These are phyloP conservation scores for Bubalus kerabau DNA, from an alignment of 2,113 vertebrate genomes.

Conservation along the genomic window DNA sequence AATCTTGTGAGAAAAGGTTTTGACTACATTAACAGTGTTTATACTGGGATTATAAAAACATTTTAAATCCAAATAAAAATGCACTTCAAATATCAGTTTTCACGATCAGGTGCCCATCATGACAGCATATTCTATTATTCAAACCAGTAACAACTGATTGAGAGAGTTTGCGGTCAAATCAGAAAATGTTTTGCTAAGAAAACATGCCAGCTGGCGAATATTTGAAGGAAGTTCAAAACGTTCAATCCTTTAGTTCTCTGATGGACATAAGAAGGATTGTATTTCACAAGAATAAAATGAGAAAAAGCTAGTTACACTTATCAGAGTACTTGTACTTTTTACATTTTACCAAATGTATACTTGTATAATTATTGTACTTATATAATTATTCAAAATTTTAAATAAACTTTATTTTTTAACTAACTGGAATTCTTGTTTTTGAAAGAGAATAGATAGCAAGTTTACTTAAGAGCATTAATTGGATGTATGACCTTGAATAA, in stretches of 20 bases:
- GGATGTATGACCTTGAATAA: not conserved
- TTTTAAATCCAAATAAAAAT: constrained; percentile 77
- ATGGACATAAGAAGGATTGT: constrained; percentile 46
- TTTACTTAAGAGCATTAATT: not conserved
- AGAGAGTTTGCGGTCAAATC: constrained; percentile 67
- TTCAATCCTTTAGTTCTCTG: constrained; percentile 61
- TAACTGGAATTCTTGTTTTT: not conserved
- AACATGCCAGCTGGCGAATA: constrained; percentile 67
- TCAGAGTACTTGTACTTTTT: constrained; percentile 11
- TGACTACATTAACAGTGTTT: constrained; percentile 70
- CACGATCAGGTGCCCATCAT: constrained; percentile 70
- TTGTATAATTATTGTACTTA: constrained; percentile 6
- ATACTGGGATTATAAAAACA: constrained; percentile 73
- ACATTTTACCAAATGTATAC: not conserved
- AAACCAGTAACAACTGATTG: constrained; percentile 68
- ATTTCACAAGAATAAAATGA: constrained; percentile 66
- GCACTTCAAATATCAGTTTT: constrained; percentile 71
- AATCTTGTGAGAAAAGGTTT: constrained; percentile 63
- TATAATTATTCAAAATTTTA: constrained; percentile 21
- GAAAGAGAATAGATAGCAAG: not conserved
- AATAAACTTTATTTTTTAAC: constrained; percentile 18
- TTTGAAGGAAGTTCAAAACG: constrained; percentile 71
- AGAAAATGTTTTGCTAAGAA: constrained; percentile 72
- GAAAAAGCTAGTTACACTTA: constrained; percentile 26
- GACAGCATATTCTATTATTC: constrained; percentile 69